phyloP scores from a whole-genome alignment of 2,797 vertebrate species.

The Pteropus rufus region DNA sequence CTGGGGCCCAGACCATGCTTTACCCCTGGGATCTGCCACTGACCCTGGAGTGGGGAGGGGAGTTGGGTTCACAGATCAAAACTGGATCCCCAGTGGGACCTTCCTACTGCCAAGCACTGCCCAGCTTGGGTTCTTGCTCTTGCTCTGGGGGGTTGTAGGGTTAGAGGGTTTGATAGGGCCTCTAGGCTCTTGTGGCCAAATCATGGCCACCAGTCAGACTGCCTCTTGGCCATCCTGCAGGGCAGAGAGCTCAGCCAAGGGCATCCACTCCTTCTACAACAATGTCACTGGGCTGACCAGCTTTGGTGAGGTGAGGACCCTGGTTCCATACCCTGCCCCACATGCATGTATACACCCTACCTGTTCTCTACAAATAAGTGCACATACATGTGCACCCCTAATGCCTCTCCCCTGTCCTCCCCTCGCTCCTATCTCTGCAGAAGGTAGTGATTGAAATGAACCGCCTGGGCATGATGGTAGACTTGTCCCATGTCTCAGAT shows the following conservation, averaged over 20 bases:
- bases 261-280: conserved; percentile 80
- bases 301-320: conserved; percentile 89
- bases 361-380: not conserved
- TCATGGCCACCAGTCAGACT: not conserved
- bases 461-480: conserved; percentile 94
- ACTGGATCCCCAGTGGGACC: not conserved
- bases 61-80: not conserved
- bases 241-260: conserved; percentile 89
- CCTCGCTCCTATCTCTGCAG: conserved; percentile 77
- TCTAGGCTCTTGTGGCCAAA: not conserved
- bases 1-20: not conserved
- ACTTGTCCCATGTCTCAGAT: conserved; percentile 92
- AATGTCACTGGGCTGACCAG: conserved; percentile 83
- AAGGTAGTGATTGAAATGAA: conserved; percentile 95
- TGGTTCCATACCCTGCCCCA: not conserved
- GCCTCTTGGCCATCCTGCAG: conserved; percentile 76
- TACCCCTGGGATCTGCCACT: not conserved
- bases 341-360: not conserved
- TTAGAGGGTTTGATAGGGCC: not conserved
- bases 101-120: not conserved
- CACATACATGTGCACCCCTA: not conserved
- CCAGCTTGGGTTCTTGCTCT: not conserved
- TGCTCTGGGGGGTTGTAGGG: not conserved
- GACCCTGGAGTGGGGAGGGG: not conserved
- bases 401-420: not conserved